Evolutionary conservation across 2,888 invertebrate species (phyloP), one percentile per base, ranked within the genome.

Genomic region (Eristalis tenax): DNA sequence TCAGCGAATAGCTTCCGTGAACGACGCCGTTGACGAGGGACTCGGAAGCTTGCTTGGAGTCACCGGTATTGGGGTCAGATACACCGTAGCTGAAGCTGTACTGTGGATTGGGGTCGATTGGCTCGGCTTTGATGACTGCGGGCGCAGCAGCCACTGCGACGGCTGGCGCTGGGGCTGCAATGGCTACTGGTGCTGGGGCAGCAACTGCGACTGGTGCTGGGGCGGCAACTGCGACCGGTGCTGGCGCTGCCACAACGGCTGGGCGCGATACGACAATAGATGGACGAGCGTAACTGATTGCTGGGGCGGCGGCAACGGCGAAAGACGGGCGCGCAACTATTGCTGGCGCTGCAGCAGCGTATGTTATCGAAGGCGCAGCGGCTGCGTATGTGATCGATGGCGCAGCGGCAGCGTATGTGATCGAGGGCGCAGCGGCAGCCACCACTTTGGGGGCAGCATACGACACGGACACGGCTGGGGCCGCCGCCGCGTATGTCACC

Each of bases 61-160:
- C 93, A 91, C 96, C 95, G 77, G 95, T 95, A 18, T 95, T 90
- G 83, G 94, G 94, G 91, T 96, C 96, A 89, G 95, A 94, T 78
- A 96, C 95, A 84, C 95, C 95, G 91, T 96, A 96, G 64, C 95
- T 94, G 92, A 94, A 96, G 73, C 95, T 95, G 91, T 96, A 96
- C 91, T 95, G 95, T 13, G 95, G 95, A 89, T 91, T 91, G n/a
- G 91, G 90, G 87, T 91, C 91, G 56, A 89, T 90, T 66, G 92
- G 91, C 80, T 91, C 91, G 11, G 88, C 66, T 4, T 90, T 90
- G 15, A 90, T 89, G 8, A 83, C 26, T 10, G 88, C 84, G 8
- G 82, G 64, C 80, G 91, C 91, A 79, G 91, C 91, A 78, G 92
- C 91, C 77, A 89, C 90, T 5, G 91, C 90, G 3, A 90, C 89